Base-by-base conservation (phyloP, 2,888 invertebrate species). In the Schizaphis graminum region DNA sequence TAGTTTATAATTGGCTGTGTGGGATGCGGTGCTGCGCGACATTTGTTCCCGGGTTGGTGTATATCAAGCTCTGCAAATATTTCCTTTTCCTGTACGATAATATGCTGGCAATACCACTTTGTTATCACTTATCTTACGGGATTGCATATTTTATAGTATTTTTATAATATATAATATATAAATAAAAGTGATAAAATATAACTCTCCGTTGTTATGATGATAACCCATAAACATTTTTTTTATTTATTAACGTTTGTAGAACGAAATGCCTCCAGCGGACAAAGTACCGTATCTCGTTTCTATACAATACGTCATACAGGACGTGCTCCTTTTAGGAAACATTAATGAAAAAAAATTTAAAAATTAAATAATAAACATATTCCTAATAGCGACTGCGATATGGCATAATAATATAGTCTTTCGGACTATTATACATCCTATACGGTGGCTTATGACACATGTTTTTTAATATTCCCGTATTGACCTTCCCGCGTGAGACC, bases 401-500 rank as follows among this genome's bases (percentile, higher is more conserved):
- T 10, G 4, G 49, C 49, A 44, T 67, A 13, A 44, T 49, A 13
- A 35, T 67, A 44, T 67, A 67, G 47, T 11, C 26, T 92, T 57
- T 91, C 28, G 56, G 11, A 77, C 44, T 35, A 35, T 67, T 44
- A 44, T 44, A 44, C 41, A n/a, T 67, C n/a, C n/a, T 28, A 49
- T 26, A 10, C 16, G 1, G 35, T 85, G 47, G 44, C 47, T 77
- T 77, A 91, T 89, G 90, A 93, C 90, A 93, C 49, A 61, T 61
- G 89, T 93, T 89, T 88, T 89, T 94, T 94, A 90, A 94, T 90
- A 94, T 86, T 86, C 67, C 61, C 53, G 86, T 67, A 87, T 94
- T 94, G 53, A 90, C 94, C 94, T 91, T 94, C 90, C n/a, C 53
- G 86, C 87, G 49, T 47, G 90, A 91, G 94, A 94, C 94, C 94